A percentile compares a stretch with the other conserved stretches of the same genome.
These are phyloP conservation scores for Osmoderma eremita DNA, from an alignment of 2,888 invertebrate genomes.

Conservation along the genomic window DNA sequence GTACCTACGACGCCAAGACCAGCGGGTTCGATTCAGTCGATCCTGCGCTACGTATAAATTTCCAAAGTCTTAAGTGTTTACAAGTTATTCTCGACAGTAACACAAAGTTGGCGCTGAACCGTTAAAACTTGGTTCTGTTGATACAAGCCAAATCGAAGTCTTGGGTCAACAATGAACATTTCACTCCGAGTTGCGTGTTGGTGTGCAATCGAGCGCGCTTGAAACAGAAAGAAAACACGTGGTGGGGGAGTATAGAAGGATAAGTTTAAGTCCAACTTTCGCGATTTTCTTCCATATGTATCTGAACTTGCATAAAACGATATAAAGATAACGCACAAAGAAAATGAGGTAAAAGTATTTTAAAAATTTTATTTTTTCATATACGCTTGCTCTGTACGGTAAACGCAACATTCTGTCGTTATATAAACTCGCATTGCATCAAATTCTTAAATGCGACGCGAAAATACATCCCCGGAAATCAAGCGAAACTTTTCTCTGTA, in stretches of 20 bases:
- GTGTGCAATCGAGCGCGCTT: neutral
- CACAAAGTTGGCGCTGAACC: constrained; percentile 26
- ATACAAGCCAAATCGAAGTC: constrained; percentile 34
- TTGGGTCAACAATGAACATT: constrained; percentile 35
- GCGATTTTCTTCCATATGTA: no score
- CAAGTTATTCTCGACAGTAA: constrained; percentile 28
- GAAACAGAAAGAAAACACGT: neutral
- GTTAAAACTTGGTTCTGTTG: constrained; percentile 28
- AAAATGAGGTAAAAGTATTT: no score
- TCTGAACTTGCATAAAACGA: no score
- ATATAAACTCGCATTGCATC: no score
- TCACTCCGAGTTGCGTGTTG: constrained; percentile 1
- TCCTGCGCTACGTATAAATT: constrained; percentile 31
- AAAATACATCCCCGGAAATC: no score
- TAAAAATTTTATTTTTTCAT: no score
- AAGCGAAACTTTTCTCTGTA: neutral
- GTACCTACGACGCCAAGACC: constrained; percentile 2
- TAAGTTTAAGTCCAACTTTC: no score
- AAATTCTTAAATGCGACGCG: no score
- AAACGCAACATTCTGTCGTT: no score
- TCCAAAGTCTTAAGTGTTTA: constrained; percentile 37
- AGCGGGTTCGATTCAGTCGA: constrained; percentile 16
- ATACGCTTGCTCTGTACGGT: no score
- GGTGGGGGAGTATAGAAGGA: no score
- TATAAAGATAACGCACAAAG: no score